Conservation (phyloP, 2,888 invertebrate species). For the Patella caerulea region DNA sequence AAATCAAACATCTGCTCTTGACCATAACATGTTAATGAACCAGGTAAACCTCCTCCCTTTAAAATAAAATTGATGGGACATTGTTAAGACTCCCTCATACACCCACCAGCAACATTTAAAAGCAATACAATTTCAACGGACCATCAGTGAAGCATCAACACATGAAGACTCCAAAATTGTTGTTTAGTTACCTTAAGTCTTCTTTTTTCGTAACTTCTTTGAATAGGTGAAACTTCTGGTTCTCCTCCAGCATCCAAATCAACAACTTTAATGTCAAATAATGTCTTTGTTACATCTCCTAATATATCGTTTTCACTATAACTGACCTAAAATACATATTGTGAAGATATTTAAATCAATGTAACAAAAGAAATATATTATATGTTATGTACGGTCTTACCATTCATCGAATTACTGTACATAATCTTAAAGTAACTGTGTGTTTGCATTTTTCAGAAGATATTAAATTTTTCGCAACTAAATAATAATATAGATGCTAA, state of each 20-base stretch:
- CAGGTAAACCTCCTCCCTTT: slow-evolving; percentile 48
- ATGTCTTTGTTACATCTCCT: slow-evolving; percentile 45
- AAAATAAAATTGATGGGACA: slow-evolving; percentile 4
- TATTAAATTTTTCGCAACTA: too few relatives aligned
- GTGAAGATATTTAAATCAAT: too few relatives aligned
- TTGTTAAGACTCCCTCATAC: background rate
- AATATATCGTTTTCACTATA: slow-evolving; percentile 42
- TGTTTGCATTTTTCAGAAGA: too few relatives aligned
- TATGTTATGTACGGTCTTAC: too few relatives aligned
- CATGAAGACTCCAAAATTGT: background rate
- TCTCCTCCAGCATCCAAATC: slow-evolving; percentile 38
- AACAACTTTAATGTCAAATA: slow-evolving; percentile 41
- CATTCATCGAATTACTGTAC: too few relatives aligned
- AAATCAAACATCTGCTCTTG: slow-evolving; percentile 61
- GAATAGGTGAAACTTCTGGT: slow-evolving; percentile 36
- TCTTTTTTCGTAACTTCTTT: slow-evolving; percentile 23
- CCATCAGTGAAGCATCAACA: too few relatives aligned
- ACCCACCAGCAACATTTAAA: background rate
- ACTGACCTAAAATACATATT: slow-evolving; percentile 36
- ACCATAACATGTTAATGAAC: slow-evolving; percentile 58
- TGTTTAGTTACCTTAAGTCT: slow-evolving; percentile 32
- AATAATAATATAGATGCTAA: too few relatives aligned
- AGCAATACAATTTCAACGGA: too few relatives aligned
- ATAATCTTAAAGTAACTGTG: too few relatives aligned
- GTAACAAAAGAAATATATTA: too few relatives aligned